Conservation (phyloP, 2,113 vertebrate genomes). For the Dicrurus megarhynchus region DNA sequence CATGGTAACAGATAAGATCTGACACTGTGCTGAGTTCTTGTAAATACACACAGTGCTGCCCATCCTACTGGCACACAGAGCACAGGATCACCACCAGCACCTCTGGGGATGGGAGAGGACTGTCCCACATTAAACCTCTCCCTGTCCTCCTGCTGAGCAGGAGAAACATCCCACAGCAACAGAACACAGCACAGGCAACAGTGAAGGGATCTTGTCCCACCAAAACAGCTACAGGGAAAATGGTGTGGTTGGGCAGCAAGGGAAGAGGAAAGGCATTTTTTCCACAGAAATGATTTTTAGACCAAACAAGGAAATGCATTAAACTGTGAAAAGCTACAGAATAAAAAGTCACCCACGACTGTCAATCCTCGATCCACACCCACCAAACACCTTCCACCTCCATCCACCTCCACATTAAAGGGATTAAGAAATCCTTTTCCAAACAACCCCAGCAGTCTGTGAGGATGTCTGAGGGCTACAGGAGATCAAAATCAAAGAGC, state of each 20-base stretch:
- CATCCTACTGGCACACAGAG: neutral
- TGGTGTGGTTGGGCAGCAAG: neutral
- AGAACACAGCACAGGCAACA: fast-evolving
- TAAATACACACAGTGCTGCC: neutral
- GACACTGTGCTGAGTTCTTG: neutral
- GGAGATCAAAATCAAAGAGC: neutral
- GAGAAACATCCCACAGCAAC: neutral
- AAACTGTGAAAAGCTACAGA: neutral
- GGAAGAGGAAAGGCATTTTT: neutral
- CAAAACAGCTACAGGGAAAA: neutral
- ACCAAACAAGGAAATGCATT: neutral
- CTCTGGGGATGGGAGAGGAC: fast-evolving
- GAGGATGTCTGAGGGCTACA: neutral
- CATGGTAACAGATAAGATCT: neutral
- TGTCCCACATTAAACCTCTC: neutral
- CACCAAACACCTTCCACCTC: neutral
- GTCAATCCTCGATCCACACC: neutral
- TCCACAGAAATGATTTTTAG: neutral
- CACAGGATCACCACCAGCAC: neutral
- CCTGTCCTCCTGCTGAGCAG: neutral
- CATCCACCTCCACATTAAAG: neutral
- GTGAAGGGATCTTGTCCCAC: neutral
- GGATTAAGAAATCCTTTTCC: neutral
- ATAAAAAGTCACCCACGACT: neutral
- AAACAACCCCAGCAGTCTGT: neutral